Evolutionary conservation across 1,140 invertebrate species (phyloP).

Genomic region (Aethina tumida): DNA sequence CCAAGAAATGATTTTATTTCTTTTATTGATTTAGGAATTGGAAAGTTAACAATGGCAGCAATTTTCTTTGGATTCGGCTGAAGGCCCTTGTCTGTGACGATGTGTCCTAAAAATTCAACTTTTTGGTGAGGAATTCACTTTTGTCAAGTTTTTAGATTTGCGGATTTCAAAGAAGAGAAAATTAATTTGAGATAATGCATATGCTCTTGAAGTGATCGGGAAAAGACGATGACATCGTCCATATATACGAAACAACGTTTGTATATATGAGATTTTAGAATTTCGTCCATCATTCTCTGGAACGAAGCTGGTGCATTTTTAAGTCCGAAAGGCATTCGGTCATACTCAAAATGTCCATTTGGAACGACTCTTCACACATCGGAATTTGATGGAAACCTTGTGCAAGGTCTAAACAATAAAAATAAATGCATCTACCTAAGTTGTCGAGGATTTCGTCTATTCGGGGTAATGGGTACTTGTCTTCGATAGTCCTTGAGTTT

Average conservation of each 20-base stretch:
- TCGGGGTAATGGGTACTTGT: conserved; percentile 42
- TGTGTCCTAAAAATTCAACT: conserved; percentile 21
- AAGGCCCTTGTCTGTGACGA: conserved; percentile 19
- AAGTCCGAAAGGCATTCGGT: conserved; percentile 35
- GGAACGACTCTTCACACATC: conserved; percentile 3
- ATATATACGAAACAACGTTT: conserved; percentile 31
- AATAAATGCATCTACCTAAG: conserved; percentile 36
- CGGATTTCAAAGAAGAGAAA: too few relatives aligned
- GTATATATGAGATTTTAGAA: conserved; percentile 17
- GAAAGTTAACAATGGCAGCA: conserved; percentile 17
- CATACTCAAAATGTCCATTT: conserved; percentile 32
- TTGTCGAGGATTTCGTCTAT: conserved; percentile 39
- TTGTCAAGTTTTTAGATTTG: too few relatives aligned
- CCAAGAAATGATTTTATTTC: conserved; percentile 25
- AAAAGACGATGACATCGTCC: conserved; percentile 21
- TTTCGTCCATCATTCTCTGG: conserved; percentile 21
- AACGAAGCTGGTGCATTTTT: conserved; percentile 36
- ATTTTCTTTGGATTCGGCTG: conserved; percentile 23
- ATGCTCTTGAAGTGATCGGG: conserved; percentile 16
- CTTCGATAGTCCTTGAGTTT: conserved; percentile 34
- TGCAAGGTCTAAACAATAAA: conserved; percentile 38
- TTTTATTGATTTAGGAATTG: conserved; percentile 21
- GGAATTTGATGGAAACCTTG: conserved; percentile 14
- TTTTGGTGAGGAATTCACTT: conserved; percentile 21
- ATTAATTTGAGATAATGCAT: conserved; percentile 15